Evolutionary conservation across 2,113 vertebrate species (phyloP), one percentile per base, ranked within the genome.

Genomic region (Hemiprocne comata): DNA sequence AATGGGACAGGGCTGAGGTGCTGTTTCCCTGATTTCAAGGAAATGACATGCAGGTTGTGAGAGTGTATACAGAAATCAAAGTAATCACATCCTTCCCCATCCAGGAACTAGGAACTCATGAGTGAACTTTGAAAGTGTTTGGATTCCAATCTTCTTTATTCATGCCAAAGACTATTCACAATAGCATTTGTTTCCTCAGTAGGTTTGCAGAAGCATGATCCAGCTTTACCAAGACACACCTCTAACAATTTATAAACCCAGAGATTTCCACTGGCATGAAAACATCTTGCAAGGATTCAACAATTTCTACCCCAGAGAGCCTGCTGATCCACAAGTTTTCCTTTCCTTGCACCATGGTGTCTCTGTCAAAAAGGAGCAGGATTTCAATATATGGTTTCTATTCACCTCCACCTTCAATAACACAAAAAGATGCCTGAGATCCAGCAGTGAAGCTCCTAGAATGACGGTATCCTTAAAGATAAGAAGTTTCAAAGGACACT

Each of bases 401-500:
- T 42, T n/a, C 46, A 36, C 67, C 44, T 85, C 19, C 0, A 3
- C 26, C 80, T 92, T 78, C 0, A 0, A 61, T 81, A 90, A 65
- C 26, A 58, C 13, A 71, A 65, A 89, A 80, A 40, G 48, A 29
- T 69, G 34, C 38, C 64, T 66, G 64, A 86, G 57, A 94, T 69
- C 36, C 92, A 92, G 17, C 65, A 81, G 48, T 78, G 61, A 93
- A 92, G 89, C 87, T 50, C 53, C 36, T 65, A 69, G 61, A 71
- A 92, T 2, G 65, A 96, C 90, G 40, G 9, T 94, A 95, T 93
- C 85, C 86, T 46, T 93, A 90, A 94, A 97, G 83, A 78, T 42
- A 31, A 94, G 64, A 87, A 74, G 72, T 93, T 96, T 94, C 85
- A 90, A 93, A 78, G 83, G 69, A 92, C 76, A 75, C n/a, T 94